phyloP scores from a whole-genome alignment of 2,888 invertebrate genomes.

The Chaetoderma sp. region DNA sequence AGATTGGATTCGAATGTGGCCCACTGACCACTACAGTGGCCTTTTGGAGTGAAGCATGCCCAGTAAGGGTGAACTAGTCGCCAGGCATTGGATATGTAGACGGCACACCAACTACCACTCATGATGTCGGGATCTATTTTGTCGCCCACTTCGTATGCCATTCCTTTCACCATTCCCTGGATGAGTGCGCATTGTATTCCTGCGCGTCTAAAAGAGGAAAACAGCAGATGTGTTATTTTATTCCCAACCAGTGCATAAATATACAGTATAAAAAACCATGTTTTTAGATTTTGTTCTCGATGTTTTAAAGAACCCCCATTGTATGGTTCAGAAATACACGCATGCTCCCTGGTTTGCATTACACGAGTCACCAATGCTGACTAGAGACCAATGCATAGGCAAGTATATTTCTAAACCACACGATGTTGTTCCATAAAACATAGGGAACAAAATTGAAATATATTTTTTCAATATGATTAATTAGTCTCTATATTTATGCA shows the following conservation, averaged over 20 bases:
- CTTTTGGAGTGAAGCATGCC: not conserved
- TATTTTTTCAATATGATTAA: no score
- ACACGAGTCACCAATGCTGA: not conserved
- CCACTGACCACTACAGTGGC: not conserved
- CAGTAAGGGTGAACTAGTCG: not conserved
- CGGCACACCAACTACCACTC: not conserved
- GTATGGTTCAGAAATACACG: no score
- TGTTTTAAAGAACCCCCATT: no score
- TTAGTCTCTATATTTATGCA: no score
- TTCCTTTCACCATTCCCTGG: constrained; percentile 40
- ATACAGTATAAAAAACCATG: no score
- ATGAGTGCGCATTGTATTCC: constrained; percentile 39
- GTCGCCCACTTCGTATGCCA: constrained; percentile 40
- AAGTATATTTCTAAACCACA: no score
- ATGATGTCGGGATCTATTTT: not conserved
- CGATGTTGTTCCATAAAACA: no score
- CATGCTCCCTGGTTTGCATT: no score
- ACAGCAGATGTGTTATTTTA: not conserved
- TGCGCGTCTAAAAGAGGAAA: constrained; percentile 31
- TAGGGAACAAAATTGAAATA: no score
- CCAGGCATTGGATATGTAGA: not conserved
- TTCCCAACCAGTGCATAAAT: no score
- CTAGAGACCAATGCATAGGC: not conserved
- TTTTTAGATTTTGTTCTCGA: no score
- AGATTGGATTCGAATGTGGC: not conserved